A percentile compares a stretch with the other conserved stretches of the same genome.
phyloP scores from a whole-genome alignment of 1,140 invertebrate species.

The Polypedilum vanderplanki region DNA sequence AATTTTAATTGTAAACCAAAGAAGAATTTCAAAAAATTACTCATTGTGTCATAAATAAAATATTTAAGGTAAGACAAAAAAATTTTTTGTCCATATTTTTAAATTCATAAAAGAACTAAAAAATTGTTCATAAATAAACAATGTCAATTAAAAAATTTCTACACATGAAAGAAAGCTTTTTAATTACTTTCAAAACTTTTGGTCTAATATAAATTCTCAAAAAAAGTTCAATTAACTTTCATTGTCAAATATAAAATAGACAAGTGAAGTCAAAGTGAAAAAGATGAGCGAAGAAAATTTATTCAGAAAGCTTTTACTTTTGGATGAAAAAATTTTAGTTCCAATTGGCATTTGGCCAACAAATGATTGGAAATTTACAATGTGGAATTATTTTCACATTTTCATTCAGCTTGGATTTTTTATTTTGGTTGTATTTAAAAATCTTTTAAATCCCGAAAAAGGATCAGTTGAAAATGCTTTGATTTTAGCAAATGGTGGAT shows the following conservation, averaged over 20 bases:
- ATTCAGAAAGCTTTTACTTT: not conserved
- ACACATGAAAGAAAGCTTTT: too few relatives aligned
- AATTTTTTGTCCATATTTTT: too few relatives aligned
- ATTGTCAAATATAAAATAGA: not conserved
- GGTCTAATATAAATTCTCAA: too few relatives aligned
- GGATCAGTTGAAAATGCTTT: not conserved
- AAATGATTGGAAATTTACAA: not conserved
- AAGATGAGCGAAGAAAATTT: not conserved
- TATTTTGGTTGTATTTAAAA: not conserved
- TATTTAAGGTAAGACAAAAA: too few relatives aligned
- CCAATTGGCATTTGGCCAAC: not conserved
- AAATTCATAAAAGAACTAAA: too few relatives aligned
- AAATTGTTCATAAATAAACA: too few relatives aligned
- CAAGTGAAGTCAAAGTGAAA: not conserved
- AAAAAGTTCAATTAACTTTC: too few relatives aligned
- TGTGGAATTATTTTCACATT: not conserved
- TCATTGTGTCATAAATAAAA: too few relatives aligned
- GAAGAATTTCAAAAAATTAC: slow-evolving; percentile 29
- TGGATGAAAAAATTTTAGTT: slow-evolving; percentile 2
- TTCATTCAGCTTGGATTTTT: not conserved
- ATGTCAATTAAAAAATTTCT: too few relatives aligned
- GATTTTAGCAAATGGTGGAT: not conserved
- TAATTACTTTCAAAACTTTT: too few relatives aligned
- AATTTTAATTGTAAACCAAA: slow-evolving; percentile 32
- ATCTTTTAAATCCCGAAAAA: not conserved